A percentile compares a stretch with the other conserved stretches of the same genome.
These are phyloP conservation scores for Petrophora chlorosata DNA, from an alignment of 2,888 invertebrate species.

Conservation along the genomic window DNA sequence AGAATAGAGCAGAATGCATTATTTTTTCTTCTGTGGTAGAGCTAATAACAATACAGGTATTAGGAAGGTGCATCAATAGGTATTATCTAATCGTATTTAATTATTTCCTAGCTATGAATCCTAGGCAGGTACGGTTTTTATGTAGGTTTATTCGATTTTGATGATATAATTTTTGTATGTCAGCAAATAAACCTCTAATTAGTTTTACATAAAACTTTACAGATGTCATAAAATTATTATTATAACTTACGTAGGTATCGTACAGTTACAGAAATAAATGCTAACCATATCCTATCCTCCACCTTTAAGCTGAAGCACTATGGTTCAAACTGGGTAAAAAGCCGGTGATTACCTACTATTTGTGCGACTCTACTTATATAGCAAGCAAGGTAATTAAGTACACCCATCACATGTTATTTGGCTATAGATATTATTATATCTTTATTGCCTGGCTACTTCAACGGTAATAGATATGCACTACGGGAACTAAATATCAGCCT, in stretches of 20 bases:
- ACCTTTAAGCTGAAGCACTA: too few species aligned
- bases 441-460: background rate
- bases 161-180: background rate
- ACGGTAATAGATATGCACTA: too few species aligned
- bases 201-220: constrained; percentile 2
- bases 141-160: constrained; percentile 7
- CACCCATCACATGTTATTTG: background rate
- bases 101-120: too few species aligned
- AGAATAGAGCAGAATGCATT: too few species aligned
- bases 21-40: too few species aligned
- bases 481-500: too few species aligned
- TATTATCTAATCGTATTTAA: too few species aligned
- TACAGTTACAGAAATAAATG: background rate
- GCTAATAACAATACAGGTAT: too few species aligned
- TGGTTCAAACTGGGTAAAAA: background rate
- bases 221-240: constrained; percentile 1
- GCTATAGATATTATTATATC: background rate
- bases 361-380: too few species aligned
- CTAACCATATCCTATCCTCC: background rate
- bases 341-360: too few species aligned
- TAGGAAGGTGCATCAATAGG: too few species aligned
- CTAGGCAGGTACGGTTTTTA: too few species aligned
- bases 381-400: background rate
- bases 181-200: constrained; percentile 9
- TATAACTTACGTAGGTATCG: background rate